Evolutionary conservation across 2,113 vertebrate species (phyloP), one percentile per base, ranked within the genome.

Genomic region (Rafetus swinhoei): DNA sequence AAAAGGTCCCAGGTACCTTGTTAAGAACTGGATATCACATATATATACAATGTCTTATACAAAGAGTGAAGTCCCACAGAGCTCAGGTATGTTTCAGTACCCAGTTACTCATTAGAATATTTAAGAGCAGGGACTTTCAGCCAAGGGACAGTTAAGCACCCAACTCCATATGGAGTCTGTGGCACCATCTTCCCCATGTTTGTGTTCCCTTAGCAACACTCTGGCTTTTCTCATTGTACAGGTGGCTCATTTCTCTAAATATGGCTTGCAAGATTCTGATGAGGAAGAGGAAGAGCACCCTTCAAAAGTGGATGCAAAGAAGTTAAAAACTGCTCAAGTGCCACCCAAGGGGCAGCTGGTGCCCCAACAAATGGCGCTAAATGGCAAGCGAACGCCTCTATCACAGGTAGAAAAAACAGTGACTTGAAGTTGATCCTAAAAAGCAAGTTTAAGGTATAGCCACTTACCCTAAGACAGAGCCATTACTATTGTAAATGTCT

Each of bases 201-300:
- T 25, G 22, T 9, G 18, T 3, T 52, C 65, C n/a, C 0, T 16
- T 6, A 29, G 1, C 93, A 86, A 95, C 7, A 0, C 2, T 0
- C 18, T 39, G 62, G 4, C 45, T 52, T 56, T 82, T 92, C 77
- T 85, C 9, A 0, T 76, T 15, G 5, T 56, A 2, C 97, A 99
- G 99, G 99, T 99, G 18, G 96, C 98, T 39, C 99, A 99, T 82
- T 99, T 99, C 82, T 99, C 99, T 54, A 99, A 99, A 89, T 99
- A 99, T 0, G 99, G 99, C 52, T 98, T 99, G 45, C 99, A 99
- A 86, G 99, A 99, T 90, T 99, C 99, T 0, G 99, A 99, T 55
- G 99, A 99, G 86, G 99, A 99, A 0, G 99, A 99, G 4, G 99
- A 99, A 1, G 97, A 98, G 4, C 98, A 97, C 2, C 96, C 97